phyloP scores from a whole-genome alignment of 2,113 vertebrate species.

The Tichodroma muraria region DNA sequence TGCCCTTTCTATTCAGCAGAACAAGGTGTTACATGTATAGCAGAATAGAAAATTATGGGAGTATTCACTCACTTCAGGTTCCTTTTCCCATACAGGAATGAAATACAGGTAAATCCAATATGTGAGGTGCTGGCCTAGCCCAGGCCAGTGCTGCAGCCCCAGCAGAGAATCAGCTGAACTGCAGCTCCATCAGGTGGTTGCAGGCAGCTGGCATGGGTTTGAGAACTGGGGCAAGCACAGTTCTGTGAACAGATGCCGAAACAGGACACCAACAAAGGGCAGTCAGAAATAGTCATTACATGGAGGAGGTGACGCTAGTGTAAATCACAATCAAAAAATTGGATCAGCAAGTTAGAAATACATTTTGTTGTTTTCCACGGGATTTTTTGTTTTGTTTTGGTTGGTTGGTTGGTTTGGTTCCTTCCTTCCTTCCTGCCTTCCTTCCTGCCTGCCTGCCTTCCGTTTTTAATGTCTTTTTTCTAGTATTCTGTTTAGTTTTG shows the following conservation, averaged over 20 bases:
- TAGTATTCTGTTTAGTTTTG: not conserved
- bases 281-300: not conserved
- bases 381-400: no score
- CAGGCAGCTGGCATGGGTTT: not conserved
- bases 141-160: fast-evolving
- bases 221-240: not conserved
- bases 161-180: not conserved
- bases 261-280: not conserved
- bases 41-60: not conserved
- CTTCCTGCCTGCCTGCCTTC: no score
- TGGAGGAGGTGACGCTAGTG: not conserved
- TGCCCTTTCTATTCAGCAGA: not conserved
- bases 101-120: not conserved
- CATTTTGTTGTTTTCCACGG: not conserved
- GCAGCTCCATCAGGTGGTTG: not conserved
- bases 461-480: not conserved
- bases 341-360: not conserved
- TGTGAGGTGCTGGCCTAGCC: not conserved
- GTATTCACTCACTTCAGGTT: not conserved
- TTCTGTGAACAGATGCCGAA: not conserved
- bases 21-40: not conserved
- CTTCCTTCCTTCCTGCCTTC: no score
- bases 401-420: no score
- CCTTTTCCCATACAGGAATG: not conserved
- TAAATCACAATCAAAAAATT: not conserved